Evolutionary conservation across 2,888 invertebrate species (phyloP).

Genomic region (Ichneumon xanthorius): DNA sequence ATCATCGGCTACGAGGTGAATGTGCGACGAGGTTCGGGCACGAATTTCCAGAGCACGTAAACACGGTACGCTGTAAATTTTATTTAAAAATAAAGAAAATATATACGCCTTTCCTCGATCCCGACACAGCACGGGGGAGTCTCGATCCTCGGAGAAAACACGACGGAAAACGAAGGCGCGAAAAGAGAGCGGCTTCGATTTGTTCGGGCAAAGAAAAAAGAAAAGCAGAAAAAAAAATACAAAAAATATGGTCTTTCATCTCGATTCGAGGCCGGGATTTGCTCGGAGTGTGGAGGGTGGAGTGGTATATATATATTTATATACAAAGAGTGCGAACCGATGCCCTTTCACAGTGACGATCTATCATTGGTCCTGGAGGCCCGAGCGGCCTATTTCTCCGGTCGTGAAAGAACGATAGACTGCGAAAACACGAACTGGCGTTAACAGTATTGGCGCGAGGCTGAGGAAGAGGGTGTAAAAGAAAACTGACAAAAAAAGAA

Average conservation of each 20-base stretch:
- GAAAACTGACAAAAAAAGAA: not conserved
- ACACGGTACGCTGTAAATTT: not conserved
- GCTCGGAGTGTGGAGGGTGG: not conserved
- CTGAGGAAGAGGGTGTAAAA: conserved; percentile 7
- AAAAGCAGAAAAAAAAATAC: not conserved
- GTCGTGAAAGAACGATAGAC: conserved; percentile 24
- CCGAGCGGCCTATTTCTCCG: conserved; percentile 25
- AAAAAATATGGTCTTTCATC: conserved; percentile 24
- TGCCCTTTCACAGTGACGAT: conserved; percentile 38
- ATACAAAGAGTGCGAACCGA: not conserved
- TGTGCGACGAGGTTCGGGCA: too few relatives aligned
- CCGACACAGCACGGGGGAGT: not conserved
- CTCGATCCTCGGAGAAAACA: not conserved
- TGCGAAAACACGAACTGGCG: conserved; percentile 30
- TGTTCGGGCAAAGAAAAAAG: not conserved
- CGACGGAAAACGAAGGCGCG: not conserved
- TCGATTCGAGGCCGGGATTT: conserved; percentile 26
- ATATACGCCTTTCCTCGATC: not conserved
- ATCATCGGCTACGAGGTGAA: not conserved
- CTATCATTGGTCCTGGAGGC: conserved; percentile 41
- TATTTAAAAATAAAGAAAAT: not conserved
- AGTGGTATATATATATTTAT: not conserved
- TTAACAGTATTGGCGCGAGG: conserved; percentile 21
- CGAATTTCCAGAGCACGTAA: too few relatives aligned
- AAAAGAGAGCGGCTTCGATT: conserved; percentile 4